Base-by-base conservation (phyloP, 2,797 vertebrate species). In the Masticophis lateralis region DNA sequence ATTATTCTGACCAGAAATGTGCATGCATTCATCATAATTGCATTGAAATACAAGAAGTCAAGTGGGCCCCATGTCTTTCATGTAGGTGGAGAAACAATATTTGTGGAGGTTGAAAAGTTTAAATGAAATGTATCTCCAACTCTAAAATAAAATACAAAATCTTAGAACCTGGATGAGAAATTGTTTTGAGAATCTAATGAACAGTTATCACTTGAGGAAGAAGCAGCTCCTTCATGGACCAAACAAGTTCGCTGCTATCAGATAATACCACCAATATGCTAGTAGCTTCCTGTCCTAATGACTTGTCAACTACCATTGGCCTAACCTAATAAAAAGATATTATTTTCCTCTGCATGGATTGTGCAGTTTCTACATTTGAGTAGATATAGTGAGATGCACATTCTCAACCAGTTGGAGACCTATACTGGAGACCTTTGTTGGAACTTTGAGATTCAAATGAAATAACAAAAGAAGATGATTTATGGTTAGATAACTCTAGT, bases 1-100 rank as follows among this genome's bases (percentile, higher is more conserved):
- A 8, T 86, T 94, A 94, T 86, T 86, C 51, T 89, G 51, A 91
- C 27, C 86, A 89, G 53, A 61, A 69, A 90, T 86, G 27, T 86
- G 4, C 10, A 32, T 20, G 87, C 94, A 2, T 51, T 88, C 32
- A 66, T 90, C 91, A 89, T 27, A 93, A 88, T 91, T 25, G 25
- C 28, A 47, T 14, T 43, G 22, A 91, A 88, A 53, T 61, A 91
- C 8, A 91, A 37, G 56, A 91, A 88, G 66, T 66, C 63, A 83
- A 86, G 43, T 56, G 63, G 25, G 47, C 13, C 20, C 9, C 79
- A 25, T 37, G 9, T 47, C 18, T 43, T 43, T 22, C 27, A 14
- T 43, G 18, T n/a, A n/a, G 94, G 91, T 16, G 92, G 87, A 95
- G 86, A 8, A 14, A 0, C 4, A 94, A 63, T 32, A 11, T 32